Conservation (phyloP, 2,888 invertebrate species). For the Achlya flavicornis region DNA sequence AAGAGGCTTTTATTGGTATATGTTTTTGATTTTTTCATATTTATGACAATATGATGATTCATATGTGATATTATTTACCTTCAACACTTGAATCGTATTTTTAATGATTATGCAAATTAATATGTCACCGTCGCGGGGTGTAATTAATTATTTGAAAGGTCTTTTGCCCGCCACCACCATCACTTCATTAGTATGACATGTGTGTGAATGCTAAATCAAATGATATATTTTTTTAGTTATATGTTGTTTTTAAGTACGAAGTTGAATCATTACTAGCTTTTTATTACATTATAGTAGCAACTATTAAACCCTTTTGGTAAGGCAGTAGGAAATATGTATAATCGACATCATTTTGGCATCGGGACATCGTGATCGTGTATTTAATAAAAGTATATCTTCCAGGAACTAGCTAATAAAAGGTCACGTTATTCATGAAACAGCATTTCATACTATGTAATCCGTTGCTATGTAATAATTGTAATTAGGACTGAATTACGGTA, state of each 20-base stretch:
- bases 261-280: conserved; percentile 11
- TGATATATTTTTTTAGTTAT: conserved; percentile 13
- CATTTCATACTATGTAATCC: not conserved
- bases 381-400: not conserved
- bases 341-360: not conserved
- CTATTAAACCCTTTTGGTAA: conserved; percentile 6
- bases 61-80: conserved; percentile 1
- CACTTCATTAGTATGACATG: conserved; percentile 6
- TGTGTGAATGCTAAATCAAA: conserved; percentile 11
- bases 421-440: not conserved
- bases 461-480: conserved; percentile 20
- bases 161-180: not conserved
- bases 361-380: not conserved
- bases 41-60: not conserved
- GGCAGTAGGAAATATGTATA: conserved; percentile 3
- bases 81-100: not conserved
- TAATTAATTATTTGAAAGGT: conserved; percentile 3
- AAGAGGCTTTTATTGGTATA: not conserved
- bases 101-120: conserved; percentile 9
- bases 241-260: conserved; percentile 19
- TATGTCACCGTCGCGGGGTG: conserved; percentile 6
- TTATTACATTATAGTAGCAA: conserved; percentile 11
- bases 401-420: not conserved
- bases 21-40: not conserved
- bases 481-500: conserved; percentile 40